Conservation (phyloP, 64 coral and sea anemone species). For the Montipora foliosa region DNA sequence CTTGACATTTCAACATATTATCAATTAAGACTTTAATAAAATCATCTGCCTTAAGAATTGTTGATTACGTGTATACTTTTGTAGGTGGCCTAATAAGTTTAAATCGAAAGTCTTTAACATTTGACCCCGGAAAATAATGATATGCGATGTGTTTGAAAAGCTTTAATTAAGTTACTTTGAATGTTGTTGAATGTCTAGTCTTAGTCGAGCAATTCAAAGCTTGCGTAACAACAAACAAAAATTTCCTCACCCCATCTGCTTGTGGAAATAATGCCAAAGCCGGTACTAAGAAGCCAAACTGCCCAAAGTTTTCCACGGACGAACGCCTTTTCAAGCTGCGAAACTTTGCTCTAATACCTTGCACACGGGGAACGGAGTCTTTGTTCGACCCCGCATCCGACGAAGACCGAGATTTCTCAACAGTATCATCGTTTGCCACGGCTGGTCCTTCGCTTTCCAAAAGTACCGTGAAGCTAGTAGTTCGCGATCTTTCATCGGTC, state of each 20-base stretch:
- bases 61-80: neutral
- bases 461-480: conserved; percentile 24
- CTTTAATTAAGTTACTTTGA: no score
- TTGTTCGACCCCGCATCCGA: conserved; percentile 17
- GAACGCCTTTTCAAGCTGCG: conserved; percentile 79
- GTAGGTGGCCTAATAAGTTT: neutral
- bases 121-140: neutral
- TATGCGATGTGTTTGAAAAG: neutral
- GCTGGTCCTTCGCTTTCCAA: neutral
- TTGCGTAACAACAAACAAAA: neutral
- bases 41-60: neutral
- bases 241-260: conserved; percentile 83
- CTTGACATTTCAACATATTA: neutral
- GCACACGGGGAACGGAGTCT: neutral
- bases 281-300: conserved; percentile 89
- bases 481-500: neutral
- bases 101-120: neutral
- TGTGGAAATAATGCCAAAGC: conserved; percentile 84
- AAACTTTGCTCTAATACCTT: conserved; percentile 46
- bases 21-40: neutral
- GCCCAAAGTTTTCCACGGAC: conserved; percentile 93
- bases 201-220: no score
- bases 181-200: no score
- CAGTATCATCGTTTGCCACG: neutral
- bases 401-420: conserved; percentile 42